A percentile compares a stretch with the other conserved stretches of the same genome.
Conservation (phyloP, 1,140 invertebrate species). For the Drosophila busckii region DNA sequence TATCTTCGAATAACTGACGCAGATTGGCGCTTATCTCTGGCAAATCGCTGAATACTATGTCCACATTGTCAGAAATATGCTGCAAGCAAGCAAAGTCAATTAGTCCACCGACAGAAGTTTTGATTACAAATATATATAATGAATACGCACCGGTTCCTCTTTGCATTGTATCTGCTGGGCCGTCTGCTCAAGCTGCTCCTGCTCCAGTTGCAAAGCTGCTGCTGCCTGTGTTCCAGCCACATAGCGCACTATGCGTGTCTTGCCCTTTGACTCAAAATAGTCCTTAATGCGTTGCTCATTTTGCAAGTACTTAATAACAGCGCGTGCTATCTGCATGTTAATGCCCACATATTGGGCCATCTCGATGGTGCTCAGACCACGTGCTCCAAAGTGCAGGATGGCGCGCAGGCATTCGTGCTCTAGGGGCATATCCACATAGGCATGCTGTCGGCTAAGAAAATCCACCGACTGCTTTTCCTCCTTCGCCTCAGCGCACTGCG, state of each 20-base stretch:
- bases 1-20: conserved; percentile 16
- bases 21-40: conserved; percentile 38
- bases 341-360: conserved; percentile 41
- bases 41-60: conserved; percentile 35
- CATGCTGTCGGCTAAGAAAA: conserved; percentile 29
- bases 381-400: conserved; percentile 46
- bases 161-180: conserved; percentile 36
- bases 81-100: conserved; percentile 3
- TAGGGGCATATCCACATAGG: conserved; percentile 57
- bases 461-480: conserved; percentile 78
- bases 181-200: conserved; percentile 10
- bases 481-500: conserved; percentile 79
- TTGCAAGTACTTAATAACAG: conserved; percentile 36
- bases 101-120: too few relatives aligned
- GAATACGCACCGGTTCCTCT: conserved; percentile 49
- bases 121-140: neutral
- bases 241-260: conserved; percentile 42
- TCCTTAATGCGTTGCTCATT: conserved; percentile 25
- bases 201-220: neutral
- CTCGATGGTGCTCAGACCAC: conserved; percentile 51
- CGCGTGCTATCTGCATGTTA: conserved; percentile 32
- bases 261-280: conserved; percentile 53
- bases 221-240: conserved; percentile 18
- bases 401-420: conserved; percentile 50
- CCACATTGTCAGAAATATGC: conserved; percentile 20